A percentile compares a stretch with the other conserved stretches of the same genome.
Evolutionary conservation across 2,797 vertebrate species (phyloP).

Genomic region (Neomorphus geoffroyi): DNA sequence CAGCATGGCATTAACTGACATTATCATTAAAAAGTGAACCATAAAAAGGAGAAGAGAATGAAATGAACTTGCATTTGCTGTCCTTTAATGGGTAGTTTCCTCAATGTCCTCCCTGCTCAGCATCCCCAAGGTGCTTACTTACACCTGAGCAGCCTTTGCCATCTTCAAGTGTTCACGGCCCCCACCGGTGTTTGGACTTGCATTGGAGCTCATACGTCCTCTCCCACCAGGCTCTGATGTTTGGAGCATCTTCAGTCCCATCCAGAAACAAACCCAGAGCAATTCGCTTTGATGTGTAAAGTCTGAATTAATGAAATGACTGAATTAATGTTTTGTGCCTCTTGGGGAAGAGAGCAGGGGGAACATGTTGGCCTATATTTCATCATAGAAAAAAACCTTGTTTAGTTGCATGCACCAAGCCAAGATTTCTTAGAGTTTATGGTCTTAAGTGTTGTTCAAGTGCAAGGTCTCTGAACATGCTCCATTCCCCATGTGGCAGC

Average conservation of each 20-base stretch:
- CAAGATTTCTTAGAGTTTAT: background rate
- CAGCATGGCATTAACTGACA: background rate
- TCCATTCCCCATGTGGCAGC: background rate
- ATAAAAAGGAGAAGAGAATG: background rate
- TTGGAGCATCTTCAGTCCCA: background rate
- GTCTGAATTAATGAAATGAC: slow-evolving; percentile 59
- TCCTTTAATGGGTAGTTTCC: background rate
- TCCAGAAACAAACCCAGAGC: slow-evolving; percentile 47
- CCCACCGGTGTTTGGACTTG: accelerated
- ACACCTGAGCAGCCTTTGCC: background rate
- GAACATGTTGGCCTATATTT: slow-evolving; percentile 47
- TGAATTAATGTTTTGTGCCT: slow-evolving; percentile 59
- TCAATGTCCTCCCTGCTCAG: background rate
- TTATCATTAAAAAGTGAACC: background rate
- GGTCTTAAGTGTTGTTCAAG: background rate
- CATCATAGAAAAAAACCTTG: background rate
- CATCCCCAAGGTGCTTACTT: background rate
- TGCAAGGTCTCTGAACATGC: background rate
- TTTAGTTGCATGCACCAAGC: background rate
- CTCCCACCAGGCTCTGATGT: background rate
- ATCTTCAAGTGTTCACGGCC: background rate
- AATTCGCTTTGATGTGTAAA: slow-evolving; percentile 66
- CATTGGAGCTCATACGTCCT: background rate
- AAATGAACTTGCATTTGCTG: background rate
- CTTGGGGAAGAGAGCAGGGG: slow-evolving; percentile 38